Conservation (phyloP, 2,113 vertebrate genomes). For the Condylura cristata region DNA sequence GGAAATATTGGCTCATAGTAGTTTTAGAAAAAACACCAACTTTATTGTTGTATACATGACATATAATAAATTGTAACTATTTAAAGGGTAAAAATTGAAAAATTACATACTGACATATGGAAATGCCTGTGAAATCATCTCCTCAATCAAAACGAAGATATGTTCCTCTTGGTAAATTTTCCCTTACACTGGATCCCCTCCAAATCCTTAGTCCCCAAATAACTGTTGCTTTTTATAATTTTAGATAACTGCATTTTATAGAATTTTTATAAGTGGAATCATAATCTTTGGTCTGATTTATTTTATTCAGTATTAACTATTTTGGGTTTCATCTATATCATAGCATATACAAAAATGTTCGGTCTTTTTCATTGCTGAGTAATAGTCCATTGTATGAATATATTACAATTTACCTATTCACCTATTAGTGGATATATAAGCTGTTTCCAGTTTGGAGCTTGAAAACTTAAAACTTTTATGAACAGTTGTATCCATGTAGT, state of each 20-base stretch:
- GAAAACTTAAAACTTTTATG: not conserved
- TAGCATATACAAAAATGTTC: not conserved
- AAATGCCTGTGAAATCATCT: not conserved
- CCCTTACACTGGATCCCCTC: not conserved
- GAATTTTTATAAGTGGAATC: not conserved
- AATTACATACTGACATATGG: not conserved
- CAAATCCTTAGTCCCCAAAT: not conserved
- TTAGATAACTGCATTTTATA: not conserved
- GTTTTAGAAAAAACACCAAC: not conserved
- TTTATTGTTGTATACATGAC: not conserved
- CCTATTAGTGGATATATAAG: not conserved
- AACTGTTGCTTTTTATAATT: not conserved
- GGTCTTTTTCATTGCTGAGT: not conserved
- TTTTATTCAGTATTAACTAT: not conserved
- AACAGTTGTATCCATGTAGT: not conserved
- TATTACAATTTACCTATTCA: not conserved
- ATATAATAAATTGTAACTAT: not conserved
- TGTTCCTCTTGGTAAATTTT: not conserved
- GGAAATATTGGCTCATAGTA: not conserved
- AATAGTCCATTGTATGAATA: not conserved
- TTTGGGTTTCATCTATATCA: not conserved
- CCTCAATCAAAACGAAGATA: not conserved
- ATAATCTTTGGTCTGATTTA: not conserved
- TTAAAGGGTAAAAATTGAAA: not conserved
- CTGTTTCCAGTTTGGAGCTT: not conserved